These are phyloP conservation scores for Antrozous pallidus DNA, from an alignment of 2,797 vertebrate species.

Conservation along the genomic window DNA sequence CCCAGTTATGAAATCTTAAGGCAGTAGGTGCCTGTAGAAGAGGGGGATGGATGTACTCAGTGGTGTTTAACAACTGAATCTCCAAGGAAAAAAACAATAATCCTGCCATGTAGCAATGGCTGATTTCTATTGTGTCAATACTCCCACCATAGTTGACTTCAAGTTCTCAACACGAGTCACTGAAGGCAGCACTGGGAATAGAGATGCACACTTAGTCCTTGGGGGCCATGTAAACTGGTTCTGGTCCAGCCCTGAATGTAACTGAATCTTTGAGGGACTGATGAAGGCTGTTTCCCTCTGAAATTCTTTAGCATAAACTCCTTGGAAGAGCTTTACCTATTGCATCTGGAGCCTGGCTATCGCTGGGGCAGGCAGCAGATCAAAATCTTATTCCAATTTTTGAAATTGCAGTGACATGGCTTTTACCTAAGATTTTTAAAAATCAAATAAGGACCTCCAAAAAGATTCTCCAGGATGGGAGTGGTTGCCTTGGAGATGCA, in stretches of 20 bases:
- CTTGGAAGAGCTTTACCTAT: background rate
- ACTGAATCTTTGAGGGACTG: background rate
- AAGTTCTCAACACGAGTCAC: background rate
- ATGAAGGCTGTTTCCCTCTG: background rate
- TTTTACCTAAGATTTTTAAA: background rate
- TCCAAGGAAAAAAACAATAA: background rate
- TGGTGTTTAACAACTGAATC: background rate
- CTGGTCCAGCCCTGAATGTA: background rate
- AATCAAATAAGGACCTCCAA: background rate
- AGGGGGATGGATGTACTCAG: background rate
- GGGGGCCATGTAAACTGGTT: background rate
- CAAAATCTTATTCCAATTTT: background rate
- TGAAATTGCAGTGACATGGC: background rate
- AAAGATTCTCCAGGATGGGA: background rate
- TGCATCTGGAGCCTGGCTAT: background rate
- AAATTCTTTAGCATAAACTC: background rate
- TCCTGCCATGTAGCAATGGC: background rate
- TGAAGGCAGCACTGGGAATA: background rate
- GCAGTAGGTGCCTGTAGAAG: too few relatives aligned
- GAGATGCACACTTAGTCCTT: background rate
- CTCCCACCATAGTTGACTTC: background rate
- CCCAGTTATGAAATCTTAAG: background rate
- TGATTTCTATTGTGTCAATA: background rate
- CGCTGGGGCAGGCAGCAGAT: background rate
- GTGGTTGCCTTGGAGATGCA: background rate